Evolutionary conservation across 2,113 vertebrate genomes (phyloP).

Genomic region (Onychorhynchus coronatus): DNA sequence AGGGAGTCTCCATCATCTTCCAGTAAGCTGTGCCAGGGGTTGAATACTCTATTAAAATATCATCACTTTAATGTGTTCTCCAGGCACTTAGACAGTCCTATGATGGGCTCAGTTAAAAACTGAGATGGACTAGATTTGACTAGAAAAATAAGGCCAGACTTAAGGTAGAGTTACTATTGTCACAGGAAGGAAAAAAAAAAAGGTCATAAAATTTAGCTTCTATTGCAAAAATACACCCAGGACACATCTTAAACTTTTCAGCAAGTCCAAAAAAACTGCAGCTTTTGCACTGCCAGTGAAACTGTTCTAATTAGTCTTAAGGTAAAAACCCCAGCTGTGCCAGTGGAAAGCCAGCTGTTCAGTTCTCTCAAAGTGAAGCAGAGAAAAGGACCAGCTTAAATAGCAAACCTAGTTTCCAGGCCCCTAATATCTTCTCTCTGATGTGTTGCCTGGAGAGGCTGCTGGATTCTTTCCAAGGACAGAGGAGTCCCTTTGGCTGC

Average conservation of each 20-base stretch:
- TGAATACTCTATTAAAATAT: background rate
- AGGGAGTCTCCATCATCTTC: background rate
- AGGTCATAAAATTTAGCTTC: background rate
- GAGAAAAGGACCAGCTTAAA: background rate
- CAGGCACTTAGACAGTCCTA: background rate
- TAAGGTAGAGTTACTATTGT: background rate
- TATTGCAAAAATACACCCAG: background rate
- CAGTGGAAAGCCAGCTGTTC: background rate
- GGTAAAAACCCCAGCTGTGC: background rate
- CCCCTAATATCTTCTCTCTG: background rate
- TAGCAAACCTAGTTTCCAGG: background rate
- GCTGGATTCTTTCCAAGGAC: background rate
- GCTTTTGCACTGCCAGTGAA: background rate
- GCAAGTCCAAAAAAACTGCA: background rate
- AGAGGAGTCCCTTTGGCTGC: background rate
- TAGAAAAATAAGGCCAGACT: background rate
- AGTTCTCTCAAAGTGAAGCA: background rate
- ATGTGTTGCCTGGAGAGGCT: background rate
- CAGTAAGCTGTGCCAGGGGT: background rate
- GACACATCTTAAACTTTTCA: constrained; percentile 6
- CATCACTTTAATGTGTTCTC: background rate
- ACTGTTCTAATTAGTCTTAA: background rate
- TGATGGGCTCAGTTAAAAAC: background rate
- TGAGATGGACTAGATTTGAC: background rate
- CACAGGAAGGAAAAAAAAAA: background rate